Evolutionary conservation across 2,888 invertebrate genomes (phyloP), one percentile per base, ranked within the genome.

Genomic region (Arctia plantaginis): DNA sequence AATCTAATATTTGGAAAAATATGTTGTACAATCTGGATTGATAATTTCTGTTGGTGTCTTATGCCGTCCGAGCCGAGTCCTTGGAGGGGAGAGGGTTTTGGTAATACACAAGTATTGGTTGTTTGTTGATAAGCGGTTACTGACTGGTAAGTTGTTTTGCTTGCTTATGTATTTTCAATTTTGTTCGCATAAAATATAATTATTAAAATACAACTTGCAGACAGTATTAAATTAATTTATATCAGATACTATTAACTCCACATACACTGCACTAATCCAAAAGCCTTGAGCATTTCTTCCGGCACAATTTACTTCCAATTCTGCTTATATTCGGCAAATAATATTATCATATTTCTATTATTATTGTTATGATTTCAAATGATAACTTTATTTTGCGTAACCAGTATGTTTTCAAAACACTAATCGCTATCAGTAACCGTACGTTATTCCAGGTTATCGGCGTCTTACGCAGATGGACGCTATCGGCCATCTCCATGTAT

Each of bases 371-470:
- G 47, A 72, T 72, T 80, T 74, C 66, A 20, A 72, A 69, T 72
- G 74, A 80, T 80, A 81, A 80, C 62, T 73, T 44, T 73, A 35
- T 55, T 67, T 84, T 81, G 66, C 69, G 76, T 82, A 85, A 87
- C 82, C 79, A 80, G 73, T 69, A 77, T 86, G 85, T 88, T 88
- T 88, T 83, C 77, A 78, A 76, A 80, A 77, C 77, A 78, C 80
- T 78, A 77, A 77, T 78, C 79, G 74, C 77, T 88, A 88, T 88
- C 86, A 78, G 44, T 66, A 55, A 62, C 27, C 88, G 83, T 78
- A 76, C 86, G 85, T 89, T 84, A 85, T 85, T 85, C 73, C 89
- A 89, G 90, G 89, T 91, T 92, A 92, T 91, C 90, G 70, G 65
- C 66, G 72, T 70, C 75, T 83, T 81, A 76, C 81, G 79, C 78